Evolutionary conservation across 2,113 vertebrate genomes (phyloP).

Genomic region (Erinaceus europaeus): DNA sequence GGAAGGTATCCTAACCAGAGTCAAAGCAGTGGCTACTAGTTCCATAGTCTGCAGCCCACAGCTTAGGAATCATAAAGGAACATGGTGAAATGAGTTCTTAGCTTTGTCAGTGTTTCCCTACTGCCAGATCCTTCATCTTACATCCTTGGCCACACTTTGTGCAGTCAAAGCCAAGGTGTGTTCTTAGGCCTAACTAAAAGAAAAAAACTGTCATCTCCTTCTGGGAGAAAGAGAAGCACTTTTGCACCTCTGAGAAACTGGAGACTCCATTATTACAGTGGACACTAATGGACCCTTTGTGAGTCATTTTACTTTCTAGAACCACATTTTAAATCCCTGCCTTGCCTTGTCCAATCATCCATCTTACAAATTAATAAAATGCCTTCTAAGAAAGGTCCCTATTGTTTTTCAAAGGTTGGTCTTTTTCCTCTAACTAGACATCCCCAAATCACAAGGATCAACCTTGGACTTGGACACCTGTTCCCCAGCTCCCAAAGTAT

Average conservation of each 20-base stretch:
- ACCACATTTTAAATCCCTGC: background rate
- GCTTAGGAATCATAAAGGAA: background rate
- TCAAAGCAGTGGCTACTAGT: background rate
- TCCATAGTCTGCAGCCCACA: background rate
- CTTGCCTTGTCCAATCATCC: background rate
- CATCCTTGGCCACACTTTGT: background rate
- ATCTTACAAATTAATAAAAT: too few relatives aligned
- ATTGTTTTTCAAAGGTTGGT: background rate
- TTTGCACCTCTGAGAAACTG: background rate
- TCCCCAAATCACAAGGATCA: conserved; percentile 18
- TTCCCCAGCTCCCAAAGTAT: background rate
- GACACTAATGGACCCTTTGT: background rate
- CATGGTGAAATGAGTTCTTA: background rate
- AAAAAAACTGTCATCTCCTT: background rate
- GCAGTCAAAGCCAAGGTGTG: background rate
- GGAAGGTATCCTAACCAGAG: background rate
- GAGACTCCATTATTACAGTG: background rate
- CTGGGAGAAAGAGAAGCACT: background rate
- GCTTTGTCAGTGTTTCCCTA: background rate
- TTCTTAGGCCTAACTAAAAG: background rate
- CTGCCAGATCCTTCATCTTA: background rate
- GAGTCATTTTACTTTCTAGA: background rate
- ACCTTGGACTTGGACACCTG: background rate
- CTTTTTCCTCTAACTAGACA: background rate
- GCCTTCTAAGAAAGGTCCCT: background rate